Percentiles rank a stretch among this genome's conserved stretches.
Conservation (phyloP, 2,113 vertebrate species). For the Notothenia coriiceps region DNA sequence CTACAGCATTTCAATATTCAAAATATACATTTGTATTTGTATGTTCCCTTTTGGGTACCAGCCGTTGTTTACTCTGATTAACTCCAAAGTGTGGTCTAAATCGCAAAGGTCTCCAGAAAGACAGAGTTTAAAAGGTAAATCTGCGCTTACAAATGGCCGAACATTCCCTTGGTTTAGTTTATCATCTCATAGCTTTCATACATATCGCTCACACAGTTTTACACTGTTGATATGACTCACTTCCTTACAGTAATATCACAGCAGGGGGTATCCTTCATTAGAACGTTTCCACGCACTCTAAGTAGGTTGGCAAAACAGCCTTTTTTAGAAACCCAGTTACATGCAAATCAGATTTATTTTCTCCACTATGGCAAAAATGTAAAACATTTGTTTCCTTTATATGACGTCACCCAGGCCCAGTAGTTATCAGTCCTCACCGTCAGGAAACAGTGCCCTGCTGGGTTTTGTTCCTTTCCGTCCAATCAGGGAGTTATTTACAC, state of each 20-base stretch:
- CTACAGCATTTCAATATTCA: slow-evolving; percentile 48
- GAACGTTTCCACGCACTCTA: not conserved
- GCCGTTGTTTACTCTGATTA: slow-evolving; percentile 67
- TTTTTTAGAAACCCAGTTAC: not conserved
- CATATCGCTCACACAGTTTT: not conserved
- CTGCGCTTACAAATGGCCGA: not conserved
- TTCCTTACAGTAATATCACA: not conserved
- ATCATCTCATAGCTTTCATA: slow-evolving; percentile 1
- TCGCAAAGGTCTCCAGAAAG: slow-evolving; percentile 51
- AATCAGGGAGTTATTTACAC: slow-evolving; percentile 43
- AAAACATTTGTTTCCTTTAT: not conserved
- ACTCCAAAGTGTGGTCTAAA: slow-evolving; percentile 51
- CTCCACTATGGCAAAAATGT: not conserved
- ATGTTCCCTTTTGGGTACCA: slow-evolving; percentile 48
- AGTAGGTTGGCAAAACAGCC: not conserved
- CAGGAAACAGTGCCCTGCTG: slow-evolving; percentile 25
- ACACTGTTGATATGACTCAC: not conserved
- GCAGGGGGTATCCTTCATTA: not conserved
- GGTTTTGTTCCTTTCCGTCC: slow-evolving; percentile 42
- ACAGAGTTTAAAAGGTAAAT: slow-evolving; percentile 38
- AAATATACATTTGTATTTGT: slow-evolving; percentile 53
- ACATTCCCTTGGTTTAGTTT: not conserved
- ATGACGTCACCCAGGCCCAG: not conserved
- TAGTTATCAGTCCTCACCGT: not conserved
- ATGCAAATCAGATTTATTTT: not conserved